phyloP scores from a whole-genome alignment of 1,140 invertebrate genomes.

The Drosophila nigromelanica region DNA sequence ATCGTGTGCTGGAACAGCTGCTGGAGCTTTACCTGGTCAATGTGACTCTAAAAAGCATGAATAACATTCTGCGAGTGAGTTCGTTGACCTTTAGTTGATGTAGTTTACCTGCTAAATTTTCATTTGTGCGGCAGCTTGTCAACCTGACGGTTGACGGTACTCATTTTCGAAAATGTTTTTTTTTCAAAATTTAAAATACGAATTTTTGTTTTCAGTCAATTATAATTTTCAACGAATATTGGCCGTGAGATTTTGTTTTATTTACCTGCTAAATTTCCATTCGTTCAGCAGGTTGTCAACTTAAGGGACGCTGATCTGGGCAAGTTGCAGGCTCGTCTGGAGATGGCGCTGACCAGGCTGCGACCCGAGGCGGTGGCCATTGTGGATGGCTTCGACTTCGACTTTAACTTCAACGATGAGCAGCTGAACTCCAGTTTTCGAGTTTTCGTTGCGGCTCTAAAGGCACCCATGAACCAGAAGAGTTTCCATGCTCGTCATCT shows the following conservation, averaged over 20 bases:
- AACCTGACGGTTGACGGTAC: slow-evolving; percentile 86
- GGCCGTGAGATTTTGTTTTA: too few relatives aligned
- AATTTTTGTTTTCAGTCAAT: too few relatives aligned
- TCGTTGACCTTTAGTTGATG: not conserved
- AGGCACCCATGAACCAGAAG: slow-evolving; percentile 92
- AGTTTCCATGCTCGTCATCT: slow-evolving; percentile 89
- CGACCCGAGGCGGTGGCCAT: slow-evolving; percentile 94
- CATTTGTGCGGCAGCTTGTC: slow-evolving; percentile 86
- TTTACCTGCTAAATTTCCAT: not conserved
- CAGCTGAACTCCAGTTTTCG: slow-evolving; percentile 92
- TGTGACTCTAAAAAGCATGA: slow-evolving; percentile 88
- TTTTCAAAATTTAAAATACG: too few relatives aligned
- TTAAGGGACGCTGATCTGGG: slow-evolving; percentile 87
- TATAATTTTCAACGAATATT: too few relatives aligned
- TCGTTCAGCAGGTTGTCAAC: slow-evolving; percentile 87
- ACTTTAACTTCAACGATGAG: slow-evolving; percentile 91
- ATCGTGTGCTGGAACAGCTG: slow-evolving; percentile 87
- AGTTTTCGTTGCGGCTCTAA: slow-evolving; percentile 93
- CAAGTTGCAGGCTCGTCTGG: slow-evolving; percentile 87
- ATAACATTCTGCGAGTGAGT: slow-evolving; percentile 90
- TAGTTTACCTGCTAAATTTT: not conserved
- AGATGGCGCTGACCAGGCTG: slow-evolving; percentile 88
- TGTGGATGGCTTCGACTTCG: slow-evolving; percentile 96
- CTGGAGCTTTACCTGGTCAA: slow-evolving; percentile 91
- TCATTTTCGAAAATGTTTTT: too few relatives aligned